phyloP scores from a whole-genome alignment of 2,797 vertebrate genomes.

The Rhabdomys pumilio region DNA sequence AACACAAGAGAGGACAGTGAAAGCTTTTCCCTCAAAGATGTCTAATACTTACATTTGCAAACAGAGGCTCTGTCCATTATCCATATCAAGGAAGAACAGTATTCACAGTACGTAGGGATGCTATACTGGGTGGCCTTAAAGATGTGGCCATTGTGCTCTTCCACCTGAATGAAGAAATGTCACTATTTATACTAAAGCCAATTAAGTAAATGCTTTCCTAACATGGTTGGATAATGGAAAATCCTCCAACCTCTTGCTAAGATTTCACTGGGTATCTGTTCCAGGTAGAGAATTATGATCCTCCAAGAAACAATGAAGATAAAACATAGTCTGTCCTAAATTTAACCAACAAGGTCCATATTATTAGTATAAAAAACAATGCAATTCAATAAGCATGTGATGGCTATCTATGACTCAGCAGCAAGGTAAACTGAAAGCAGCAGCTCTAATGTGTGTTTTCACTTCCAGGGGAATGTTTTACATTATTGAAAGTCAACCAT shows the following conservation, averaged over 20 bases:
- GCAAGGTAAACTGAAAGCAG: neutral
- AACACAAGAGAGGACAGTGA: neutral
- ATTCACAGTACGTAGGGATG: slow-evolving; percentile 99
- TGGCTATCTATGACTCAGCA: neutral
- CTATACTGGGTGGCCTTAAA: slow-evolving; percentile 99
- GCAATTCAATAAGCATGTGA: neutral
- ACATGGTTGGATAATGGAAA: neutral
- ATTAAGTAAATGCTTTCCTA: slow-evolving; percentile 45
- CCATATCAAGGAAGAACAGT: slow-evolving; percentile 99
- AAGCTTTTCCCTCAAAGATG: slow-evolving; percentile 1
- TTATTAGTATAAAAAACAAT: slow-evolving; percentile 61
- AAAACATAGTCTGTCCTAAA: neutral
- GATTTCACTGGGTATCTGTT: slow-evolving; percentile 28
- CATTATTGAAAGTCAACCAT: slow-evolving; percentile 45
- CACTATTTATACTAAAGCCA: slow-evolving; percentile 59
- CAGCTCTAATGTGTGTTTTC: neutral
- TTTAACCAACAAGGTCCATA: slow-evolving; percentile 14
- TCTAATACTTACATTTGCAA: slow-evolving; percentile 95
- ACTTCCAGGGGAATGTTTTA: slow-evolving; percentile 11
- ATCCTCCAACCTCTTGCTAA: neutral
- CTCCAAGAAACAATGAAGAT: slow-evolving; percentile 54
- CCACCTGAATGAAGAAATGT: slow-evolving; percentile 91
- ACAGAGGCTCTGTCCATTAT: slow-evolving; percentile 99
- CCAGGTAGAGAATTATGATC: neutral
- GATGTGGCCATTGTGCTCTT: slow-evolving; percentile 98